These are phyloP conservation scores for Spodoptera litura DNA, from an alignment of 1,140 invertebrate species.

Conservation along the genomic window DNA sequence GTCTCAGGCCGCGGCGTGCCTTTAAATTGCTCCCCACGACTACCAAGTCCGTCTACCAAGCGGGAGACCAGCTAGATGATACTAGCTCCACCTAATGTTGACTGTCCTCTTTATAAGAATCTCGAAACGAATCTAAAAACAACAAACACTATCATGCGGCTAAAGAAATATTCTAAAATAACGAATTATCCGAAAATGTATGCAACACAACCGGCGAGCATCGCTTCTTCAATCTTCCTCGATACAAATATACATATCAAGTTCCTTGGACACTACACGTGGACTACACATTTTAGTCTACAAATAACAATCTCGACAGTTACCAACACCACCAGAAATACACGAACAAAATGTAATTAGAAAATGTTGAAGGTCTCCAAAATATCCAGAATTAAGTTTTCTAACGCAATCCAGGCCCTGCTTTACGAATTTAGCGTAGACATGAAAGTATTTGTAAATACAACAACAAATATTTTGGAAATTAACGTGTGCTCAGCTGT, in stretches of 20 bases:
- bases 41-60: too few relatives aligned
- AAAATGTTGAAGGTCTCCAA: constrained; percentile 14
- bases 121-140: too few relatives aligned
- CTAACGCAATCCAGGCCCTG: constrained; percentile 11
- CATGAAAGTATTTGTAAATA: not conserved
- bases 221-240: not conserved
- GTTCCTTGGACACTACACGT: constrained; percentile 16
- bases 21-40: too few relatives aligned
- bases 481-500: constrained; percentile 18
- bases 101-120: too few relatives aligned
- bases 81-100: too few relatives aligned
- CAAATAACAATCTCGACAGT: constrained; percentile 5
- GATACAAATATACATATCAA: not conserved
- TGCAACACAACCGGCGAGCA: not conserved
- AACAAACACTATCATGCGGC: too few relatives aligned
- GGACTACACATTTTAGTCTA: constrained; percentile 14
- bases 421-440: constrained; percentile 24
- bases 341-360: constrained; percentile 6
- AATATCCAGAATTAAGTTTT: constrained; percentile 15
- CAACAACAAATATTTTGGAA: not conserved
- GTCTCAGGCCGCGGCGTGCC: too few relatives aligned
- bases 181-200: not conserved
- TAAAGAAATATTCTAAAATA: not conserved
- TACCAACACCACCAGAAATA: constrained; percentile 36
- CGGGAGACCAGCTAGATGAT: too few relatives aligned